Percentiles rank a stretch among this genome's conserved stretches.
These are phyloP conservation scores for Glossophaga mutica DNA, from an alignment of 2,797 vertebrate genomes.

Conservation along the genomic window DNA sequence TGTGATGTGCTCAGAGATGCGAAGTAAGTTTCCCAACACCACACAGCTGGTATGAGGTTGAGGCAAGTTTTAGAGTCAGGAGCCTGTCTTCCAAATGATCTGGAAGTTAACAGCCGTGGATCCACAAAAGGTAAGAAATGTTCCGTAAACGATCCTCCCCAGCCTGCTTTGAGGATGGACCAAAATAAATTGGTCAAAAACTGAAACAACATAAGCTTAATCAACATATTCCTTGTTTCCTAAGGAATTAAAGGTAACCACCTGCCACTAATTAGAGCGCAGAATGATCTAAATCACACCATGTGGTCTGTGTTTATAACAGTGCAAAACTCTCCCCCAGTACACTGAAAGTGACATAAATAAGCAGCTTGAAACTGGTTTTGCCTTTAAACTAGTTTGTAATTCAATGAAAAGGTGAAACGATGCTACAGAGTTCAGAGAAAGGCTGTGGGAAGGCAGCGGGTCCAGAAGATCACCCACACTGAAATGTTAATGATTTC, in stretches of 20 bases:
- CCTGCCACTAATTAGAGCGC: background rate
- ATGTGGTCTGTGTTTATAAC: background rate
- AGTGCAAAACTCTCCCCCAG: constrained; percentile 32
- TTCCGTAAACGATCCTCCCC: background rate
- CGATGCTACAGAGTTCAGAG: constrained; percentile 47
- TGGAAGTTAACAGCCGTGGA: background rate
- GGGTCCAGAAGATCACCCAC: constrained; percentile 47
- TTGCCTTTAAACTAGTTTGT: constrained; percentile 50
- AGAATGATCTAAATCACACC: background rate
- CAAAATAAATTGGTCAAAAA: background rate
- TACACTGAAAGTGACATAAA: constrained; percentile 14
- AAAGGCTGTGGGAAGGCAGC: constrained; percentile 26
- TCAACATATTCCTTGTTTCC: background rate
- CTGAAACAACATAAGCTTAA: background rate
- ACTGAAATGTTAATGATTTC: constrained; percentile 72
- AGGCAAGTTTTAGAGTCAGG: background rate
- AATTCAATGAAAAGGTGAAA: constrained; percentile 48
- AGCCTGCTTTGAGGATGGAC: background rate
- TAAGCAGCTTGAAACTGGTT: constrained; percentile 39
- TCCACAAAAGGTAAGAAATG: background rate
- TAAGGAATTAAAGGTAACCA: background rate
- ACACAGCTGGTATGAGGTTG: background rate
- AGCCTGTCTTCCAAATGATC: background rate
- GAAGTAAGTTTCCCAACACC: background rate
- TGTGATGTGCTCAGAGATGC: background rate